A percentile compares a stretch with the other conserved stretches of the same genome.
These are phyloP conservation scores for Lytechinus variegatus DNA, from an alignment of 35 echinoderm and acorn worm genomes.

Conservation along the genomic window DNA sequence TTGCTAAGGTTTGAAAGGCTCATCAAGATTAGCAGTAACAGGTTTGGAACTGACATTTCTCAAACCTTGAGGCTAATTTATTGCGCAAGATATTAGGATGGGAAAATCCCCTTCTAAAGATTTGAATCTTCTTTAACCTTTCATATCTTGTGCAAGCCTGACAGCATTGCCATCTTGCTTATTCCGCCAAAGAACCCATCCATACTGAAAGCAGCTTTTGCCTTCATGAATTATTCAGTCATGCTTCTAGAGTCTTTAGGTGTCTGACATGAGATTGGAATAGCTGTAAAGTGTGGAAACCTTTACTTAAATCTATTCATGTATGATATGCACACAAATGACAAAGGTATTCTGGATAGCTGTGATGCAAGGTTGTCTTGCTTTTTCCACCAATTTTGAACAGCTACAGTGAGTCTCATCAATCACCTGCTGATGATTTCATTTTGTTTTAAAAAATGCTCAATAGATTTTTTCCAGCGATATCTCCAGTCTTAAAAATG, in stretches of 20 bases:
- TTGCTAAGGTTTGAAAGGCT: not conserved
- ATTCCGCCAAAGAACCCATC: not conserved
- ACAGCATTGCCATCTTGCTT: not conserved
- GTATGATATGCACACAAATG: too few species aligned
- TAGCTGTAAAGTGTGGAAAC: too few species aligned
- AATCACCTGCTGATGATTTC: too few species aligned
- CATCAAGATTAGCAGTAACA: not conserved
- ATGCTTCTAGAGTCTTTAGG: not conserved
- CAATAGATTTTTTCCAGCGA: too few species aligned
- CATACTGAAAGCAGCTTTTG: not conserved
- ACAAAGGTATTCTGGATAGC: too few species aligned
- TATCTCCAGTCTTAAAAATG: too few species aligned
- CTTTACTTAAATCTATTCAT: too few species aligned
- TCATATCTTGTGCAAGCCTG: not conserved
- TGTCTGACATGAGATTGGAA: too few species aligned
- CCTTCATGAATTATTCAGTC: not conserved
- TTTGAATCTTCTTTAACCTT: not conserved
- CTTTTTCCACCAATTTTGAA: too few species aligned
- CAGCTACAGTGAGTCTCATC: too few species aligned
- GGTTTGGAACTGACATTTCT: not conserved
- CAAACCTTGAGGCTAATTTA: not conserved
- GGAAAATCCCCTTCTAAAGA: not conserved
- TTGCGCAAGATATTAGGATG: not conserved
- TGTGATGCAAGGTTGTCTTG: too few species aligned
- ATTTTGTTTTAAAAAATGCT: too few species aligned